Conservation (phyloP, 2,888 invertebrate species). For the Zhuqinia jingwanae region DNA sequence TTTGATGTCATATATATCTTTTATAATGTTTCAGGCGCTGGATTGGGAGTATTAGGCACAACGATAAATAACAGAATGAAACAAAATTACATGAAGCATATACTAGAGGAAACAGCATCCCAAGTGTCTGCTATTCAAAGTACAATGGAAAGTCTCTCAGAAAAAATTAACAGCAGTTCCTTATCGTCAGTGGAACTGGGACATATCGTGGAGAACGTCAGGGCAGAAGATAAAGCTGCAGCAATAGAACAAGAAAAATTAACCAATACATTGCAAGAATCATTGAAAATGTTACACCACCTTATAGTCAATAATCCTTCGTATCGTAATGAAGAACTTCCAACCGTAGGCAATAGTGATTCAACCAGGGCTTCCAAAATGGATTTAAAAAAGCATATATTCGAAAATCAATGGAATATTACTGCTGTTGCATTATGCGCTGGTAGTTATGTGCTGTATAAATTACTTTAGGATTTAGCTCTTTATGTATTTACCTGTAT, state of each 20-base stretch:
- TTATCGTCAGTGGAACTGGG: slow-evolving; percentile 1
- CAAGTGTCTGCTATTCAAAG: slow-evolving; percentile 62
- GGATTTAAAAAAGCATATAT: background rate
- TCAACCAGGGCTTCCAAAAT: background rate
- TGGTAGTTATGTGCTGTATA: background rate
- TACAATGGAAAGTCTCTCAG: slow-evolving; percentile 44
- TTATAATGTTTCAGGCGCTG: slow-evolving; percentile 81
- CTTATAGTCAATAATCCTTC: slow-evolving; percentile 9
- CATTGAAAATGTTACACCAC: slow-evolving; percentile 9
- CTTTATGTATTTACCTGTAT: background rate
- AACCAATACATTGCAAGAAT: slow-evolving; percentile 18
- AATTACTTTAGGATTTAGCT: background rate
- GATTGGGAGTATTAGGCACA: slow-evolving; percentile 86
- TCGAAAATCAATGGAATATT: background rate
- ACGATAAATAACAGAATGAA: slow-evolving; percentile 86
- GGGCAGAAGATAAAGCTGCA: background rate
- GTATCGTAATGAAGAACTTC: slow-evolving; percentile 21
- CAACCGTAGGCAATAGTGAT: background rate
- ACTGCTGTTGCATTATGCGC: background rate
- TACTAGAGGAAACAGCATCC: slow-evolving; percentile 58
- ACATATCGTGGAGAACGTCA: background rate
- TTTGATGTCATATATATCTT: too few relatives aligned
- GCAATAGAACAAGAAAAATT: slow-evolving; percentile 8
- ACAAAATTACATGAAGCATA: slow-evolving; percentile 83
- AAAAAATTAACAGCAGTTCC: slow-evolving; percentile 15